Evolutionary conservation across 2,113 vertebrate species (phyloP).

Genomic region (Nesospiza acunhae): DNA sequence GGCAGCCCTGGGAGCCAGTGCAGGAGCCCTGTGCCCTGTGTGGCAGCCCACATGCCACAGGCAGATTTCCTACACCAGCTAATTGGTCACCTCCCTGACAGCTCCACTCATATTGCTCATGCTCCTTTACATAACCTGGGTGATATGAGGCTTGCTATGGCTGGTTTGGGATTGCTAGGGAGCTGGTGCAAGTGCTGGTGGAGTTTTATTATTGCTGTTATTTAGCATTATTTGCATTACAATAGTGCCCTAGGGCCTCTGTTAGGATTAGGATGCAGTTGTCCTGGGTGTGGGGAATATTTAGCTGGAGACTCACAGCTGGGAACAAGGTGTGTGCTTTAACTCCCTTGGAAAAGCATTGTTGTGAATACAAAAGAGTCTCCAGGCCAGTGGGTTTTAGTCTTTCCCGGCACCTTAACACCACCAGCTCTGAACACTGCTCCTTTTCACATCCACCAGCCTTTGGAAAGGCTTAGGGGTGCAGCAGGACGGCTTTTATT

Average conservation of each 20-base stretch:
- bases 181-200: not conserved
- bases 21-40: not conserved
- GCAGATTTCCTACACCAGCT: not conserved
- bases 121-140: not conserved
- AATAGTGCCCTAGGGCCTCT: not conserved
- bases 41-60: fast-evolving
- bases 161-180: conserved; percentile 28
- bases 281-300: not conserved
- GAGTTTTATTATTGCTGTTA: conserved; percentile 40
- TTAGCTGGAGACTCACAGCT: not conserved
- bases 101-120: not conserved
- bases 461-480: not conserved
- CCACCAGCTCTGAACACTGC: not conserved
- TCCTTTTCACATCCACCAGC: not conserved
- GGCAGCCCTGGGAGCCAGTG: not conserved
- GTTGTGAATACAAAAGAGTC: not conserved
- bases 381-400: not conserved
- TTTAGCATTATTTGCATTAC: conserved; percentile 61
- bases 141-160: not conserved
- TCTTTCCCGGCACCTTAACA: not conserved
- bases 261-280: not conserved
- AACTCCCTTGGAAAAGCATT: not conserved
- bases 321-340: not conserved
- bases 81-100: conserved; percentile 17
- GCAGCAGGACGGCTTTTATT: not conserved